Evolutionary conservation across 2,797 vertebrate species (phyloP), one percentile per base, ranked within the genome.

Genomic region (Iguana delicatissima): DNA sequence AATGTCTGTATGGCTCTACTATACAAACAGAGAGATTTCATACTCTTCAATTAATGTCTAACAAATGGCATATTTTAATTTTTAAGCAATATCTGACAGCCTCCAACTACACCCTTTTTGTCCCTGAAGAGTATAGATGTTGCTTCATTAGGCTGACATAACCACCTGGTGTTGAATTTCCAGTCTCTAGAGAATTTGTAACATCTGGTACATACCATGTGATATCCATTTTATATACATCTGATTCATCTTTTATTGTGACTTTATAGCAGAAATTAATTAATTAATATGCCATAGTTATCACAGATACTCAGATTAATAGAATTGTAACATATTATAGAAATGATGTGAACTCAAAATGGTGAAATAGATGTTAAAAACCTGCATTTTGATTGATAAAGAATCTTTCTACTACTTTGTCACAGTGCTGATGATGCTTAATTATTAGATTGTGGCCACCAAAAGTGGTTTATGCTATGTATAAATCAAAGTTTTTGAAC

Each of bases 91-190:
- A 95, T 91, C 90, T 94, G 90, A 94, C 52, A 67, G 35, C 79
- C 86, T 88, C 85, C 91, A 91, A 89, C 92, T 93, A 89, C 84
- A 67, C 87, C 95, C 93, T 87, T 92, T n/a, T 86, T 80, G 92
- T 94, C 96, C 96, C 95, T 87, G 72, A 50, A 3, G 50, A 82
- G 94, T 91, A 92, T 93, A 50, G 42, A 22, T 57, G 93, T 62
- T 87, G 94, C 96, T 96, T 97, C 97, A 97, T 98, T 98, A 98
- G 96, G 95, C 94, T 93, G 95, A 93, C 97, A 97, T 96, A 94
- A 96, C 97, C 98, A 98, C 98, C 98, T 98, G 98, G 97, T 96
- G 95, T 92, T 95, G 97, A 94, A 92, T 96, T 97, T 94, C 90
- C 69, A 62, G 18, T 96, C 97, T 94, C 96, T 3, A 85, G 97